These are phyloP conservation scores for Tapera naevia DNA, from an alignment of 2,797 vertebrate species.

Conservation along the genomic window DNA sequence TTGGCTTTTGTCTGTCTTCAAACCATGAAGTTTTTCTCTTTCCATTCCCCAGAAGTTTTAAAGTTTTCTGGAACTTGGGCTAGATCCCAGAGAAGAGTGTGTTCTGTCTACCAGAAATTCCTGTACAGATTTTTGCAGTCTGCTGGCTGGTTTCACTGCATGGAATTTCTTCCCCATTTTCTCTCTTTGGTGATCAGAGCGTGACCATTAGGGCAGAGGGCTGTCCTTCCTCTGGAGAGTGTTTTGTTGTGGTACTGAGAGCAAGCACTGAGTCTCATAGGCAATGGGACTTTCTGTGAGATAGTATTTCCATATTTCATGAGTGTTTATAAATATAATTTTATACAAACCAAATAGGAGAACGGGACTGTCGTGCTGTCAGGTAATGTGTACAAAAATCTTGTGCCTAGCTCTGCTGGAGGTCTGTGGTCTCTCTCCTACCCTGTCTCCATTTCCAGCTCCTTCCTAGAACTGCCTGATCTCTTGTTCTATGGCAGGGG, in stretches of 20 bases:
- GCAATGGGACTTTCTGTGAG: fast-evolving
- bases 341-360: fast-evolving
- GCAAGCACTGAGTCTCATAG: background rate
- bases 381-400: background rate
- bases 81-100: background rate
- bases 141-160: background rate
- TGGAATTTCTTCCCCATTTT: background rate
- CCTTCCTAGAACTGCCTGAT: background rate
- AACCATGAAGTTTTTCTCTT: background rate
- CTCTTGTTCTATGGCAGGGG: background rate
- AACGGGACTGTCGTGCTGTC: background rate
- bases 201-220: background rate
- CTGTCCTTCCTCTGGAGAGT: background rate
- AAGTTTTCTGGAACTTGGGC: background rate
- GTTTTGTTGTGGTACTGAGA: background rate
- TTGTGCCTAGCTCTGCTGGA: background rate
- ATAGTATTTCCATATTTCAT: fast-evolving
- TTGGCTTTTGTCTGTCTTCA: background rate
- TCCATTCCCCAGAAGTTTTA: background rate
- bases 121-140: background rate
- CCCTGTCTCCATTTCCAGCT: background rate
- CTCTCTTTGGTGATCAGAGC: background rate
- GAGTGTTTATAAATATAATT: fast-evolving
- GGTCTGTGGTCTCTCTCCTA: background rate
- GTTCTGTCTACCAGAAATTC: background rate